Evolutionary conservation across 30 jellyfish, hydroid and myxozoan species (phyloP), one percentile per base, ranked within the genome.

Genomic region (Hydractinia echinata): DNA sequence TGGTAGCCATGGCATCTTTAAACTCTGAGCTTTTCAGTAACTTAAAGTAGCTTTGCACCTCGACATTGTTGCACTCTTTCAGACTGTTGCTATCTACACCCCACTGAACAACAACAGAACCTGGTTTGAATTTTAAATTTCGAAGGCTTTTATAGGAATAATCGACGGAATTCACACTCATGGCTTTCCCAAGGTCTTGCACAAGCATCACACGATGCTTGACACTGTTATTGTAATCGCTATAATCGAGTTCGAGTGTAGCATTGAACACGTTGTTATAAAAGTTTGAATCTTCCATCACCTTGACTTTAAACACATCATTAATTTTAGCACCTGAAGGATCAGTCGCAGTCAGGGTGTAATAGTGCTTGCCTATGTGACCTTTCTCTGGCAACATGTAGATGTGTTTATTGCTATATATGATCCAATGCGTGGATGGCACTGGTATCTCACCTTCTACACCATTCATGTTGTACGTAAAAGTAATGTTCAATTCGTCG

Each of bases 271-370:
- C n/a, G 77, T 78, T 73, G 58, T 78, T 92, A 81, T 85, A 71
- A 5, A 53, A 70, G 7, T 55, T 39, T 14, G 53, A 79, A 5
- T 92, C 96, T 51, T 86, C 88, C 16, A 49, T 20, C 10, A 92
- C 98, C 44, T 74, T 68, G 79, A 92, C 96, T 16, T 62, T 61
- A 82, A 92, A 92, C 20, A 83, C 89, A 61, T 90, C 96, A 77
- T 82, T 87, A 61, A 39, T 60, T 55, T 58, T 83, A 8, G 81
- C 66, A 14, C 98, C 98, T 10, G 81, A 58, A 16, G 89, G 76
- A 79, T 92, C 98, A 0, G 95, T 92, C 4, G 98, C 98, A 56
- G 77, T 88, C 61, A 92, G 50, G 6, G 86, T 91, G 61, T 74
- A 86, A 54, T 82, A 55, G 66, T 92, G 83, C 18, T 58, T 83